Conservation (phyloP, 2,113 vertebrate genomes). For the Saiga tatarica region DNA sequence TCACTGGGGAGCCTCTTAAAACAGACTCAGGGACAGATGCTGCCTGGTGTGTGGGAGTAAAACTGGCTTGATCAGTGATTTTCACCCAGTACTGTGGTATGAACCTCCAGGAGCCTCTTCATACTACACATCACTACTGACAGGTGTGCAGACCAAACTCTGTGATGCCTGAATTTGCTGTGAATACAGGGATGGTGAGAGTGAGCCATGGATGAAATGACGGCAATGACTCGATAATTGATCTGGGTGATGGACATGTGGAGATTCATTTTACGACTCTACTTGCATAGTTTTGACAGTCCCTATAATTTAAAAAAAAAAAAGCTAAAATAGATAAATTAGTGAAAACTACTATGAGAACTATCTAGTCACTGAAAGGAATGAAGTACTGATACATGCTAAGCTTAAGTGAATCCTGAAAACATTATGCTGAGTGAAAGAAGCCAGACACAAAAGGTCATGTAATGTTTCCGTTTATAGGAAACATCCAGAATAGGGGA, state of each 20-base stretch:
- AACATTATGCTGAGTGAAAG: neutral
- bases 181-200: neutral
- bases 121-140: neutral
- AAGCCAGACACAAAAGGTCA: neutral
- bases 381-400: neutral
- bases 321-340: neutral
- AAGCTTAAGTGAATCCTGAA: neutral
- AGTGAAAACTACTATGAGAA: neutral
- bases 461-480: neutral
- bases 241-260: neutral
- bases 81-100: neutral
- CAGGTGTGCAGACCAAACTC: neutral
- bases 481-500: neutral
- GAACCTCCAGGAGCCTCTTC: neutral
- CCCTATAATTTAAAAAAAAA: neutral
- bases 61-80: neutral
- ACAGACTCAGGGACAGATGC: neutral
- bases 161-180: neutral
- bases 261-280: neutral
- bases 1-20: neutral
- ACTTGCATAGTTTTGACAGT: neutral
- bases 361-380: neutral
- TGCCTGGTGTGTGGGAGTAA: neutral
- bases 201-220: neutral
- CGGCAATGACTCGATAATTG: neutral